Base-by-base conservation (phyloP, 2,888 invertebrate species). In the Perizoma flavofasciatum region DNA sequence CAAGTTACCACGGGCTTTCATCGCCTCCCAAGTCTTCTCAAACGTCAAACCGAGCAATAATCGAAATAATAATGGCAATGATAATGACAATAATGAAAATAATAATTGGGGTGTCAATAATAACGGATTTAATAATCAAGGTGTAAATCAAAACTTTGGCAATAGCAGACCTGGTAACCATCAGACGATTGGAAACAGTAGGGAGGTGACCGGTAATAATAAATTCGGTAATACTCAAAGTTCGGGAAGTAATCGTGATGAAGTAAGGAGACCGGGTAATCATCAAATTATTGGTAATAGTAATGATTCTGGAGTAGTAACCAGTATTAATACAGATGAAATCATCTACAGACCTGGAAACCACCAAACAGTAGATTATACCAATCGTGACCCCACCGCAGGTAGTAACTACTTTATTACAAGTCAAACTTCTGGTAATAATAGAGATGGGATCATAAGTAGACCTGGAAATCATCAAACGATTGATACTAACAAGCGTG, bases 1-100 rank as follows among this genome's bases (percentile, higher is more conserved):
- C 0, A 74, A 61, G 0, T 68, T 83, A 0, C 82, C 82, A 0
- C 68, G 69, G 5, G 77, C 77, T 0, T 81, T 82, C 37, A 61
- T 83, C 0, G 72, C 78, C 0, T 77, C 79, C 0, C 72, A 78
- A 39, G 61, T 76, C 0, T 82, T 74, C 37, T 61, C 69, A 0
- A 68, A 72, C 54, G 59, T 56, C 9, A 64, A 66, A 44, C 34
- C 58, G 4, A 57, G 47, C 45, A 49, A 55, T 5, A 44, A 44
- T 22, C 44, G 22, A 44, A 44, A 44, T 22, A 44, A 44, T 22
- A 48, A 53, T 41, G 55, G 55, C 44, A 39, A 49, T 55, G 53
- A 51, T 46, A 54, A 43, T 46, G 44, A 40, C 7, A 51, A 41
- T 22, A 22, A 22, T 7, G 49, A 44, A 45, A 57, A 46, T 49